Base-by-base conservation (phyloP, 2,113 vertebrate species). In the Oncorhynchus masou region DNA sequence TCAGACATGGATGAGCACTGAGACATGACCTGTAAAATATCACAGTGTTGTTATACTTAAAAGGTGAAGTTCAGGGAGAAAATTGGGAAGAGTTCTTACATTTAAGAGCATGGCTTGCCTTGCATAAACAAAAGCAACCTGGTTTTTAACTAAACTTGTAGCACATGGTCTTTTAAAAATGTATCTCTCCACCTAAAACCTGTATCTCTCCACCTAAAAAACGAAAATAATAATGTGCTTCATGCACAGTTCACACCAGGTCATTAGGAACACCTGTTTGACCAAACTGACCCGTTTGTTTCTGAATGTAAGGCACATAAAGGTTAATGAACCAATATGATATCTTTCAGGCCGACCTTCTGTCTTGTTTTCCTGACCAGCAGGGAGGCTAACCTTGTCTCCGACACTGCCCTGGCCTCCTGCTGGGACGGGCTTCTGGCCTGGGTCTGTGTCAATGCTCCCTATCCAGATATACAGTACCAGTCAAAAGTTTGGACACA, bases 281-380 rank as follows among this genome's bases (percentile, higher is more conserved):
- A 85, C 4, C 83, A 86, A 39, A 39, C 83, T 70, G 57, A 82
- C 84, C 83, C 82, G 4, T 25, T 24, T 82, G 19, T 67, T 60
- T 88, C 71, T 85, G 85, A 81, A 74, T 83, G n/a, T 84, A 76
- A 70, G 60, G 73, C 88, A 71, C 85, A 89, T 81, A 81, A 87
- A 83, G 90, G 74, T 88, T 85, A 92, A 84, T 91, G 92, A 88
- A 86, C 84, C 83, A 88, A 67, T 78, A 74, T 71, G 82, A 78
- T 65, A 24, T 81, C 87, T 86, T 81, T 39, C 79, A 78, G 88
- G 79, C 82, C 62, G 31, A 71, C 86, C 87, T 81, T 88, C 82
- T 91, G 88, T 88, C 51, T 70, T 79, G 62, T 77, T 79, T 77
- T 73, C 68, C 73, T 73, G 62, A 78, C 79, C 49, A 16, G 60